These are phyloP conservation scores for Bettongia penicillata DNA, from an alignment of 2,113 vertebrate species.

Conservation along the genomic window DNA sequence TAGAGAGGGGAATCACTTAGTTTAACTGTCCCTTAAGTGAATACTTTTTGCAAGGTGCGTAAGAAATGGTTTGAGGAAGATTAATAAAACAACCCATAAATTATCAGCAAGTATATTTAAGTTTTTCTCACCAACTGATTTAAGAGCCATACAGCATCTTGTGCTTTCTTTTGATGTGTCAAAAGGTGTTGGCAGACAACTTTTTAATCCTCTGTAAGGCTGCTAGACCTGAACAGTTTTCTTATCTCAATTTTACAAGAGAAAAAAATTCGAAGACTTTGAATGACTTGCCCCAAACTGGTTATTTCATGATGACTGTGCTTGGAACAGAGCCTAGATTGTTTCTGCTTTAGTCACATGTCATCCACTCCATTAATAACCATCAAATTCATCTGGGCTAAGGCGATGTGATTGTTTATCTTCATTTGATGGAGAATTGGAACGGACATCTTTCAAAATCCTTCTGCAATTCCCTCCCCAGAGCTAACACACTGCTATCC, in stretches of 20 bases:
- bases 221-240: background rate
- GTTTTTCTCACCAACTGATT: conserved; percentile 26
- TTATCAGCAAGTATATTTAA: background rate
- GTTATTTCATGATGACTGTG: conserved; percentile 5
- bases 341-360: conserved; percentile 35
- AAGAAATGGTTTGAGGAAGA: conserved; percentile 15
- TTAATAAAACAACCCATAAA: background rate
- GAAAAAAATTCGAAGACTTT: conserved; percentile 46
- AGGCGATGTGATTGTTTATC: conserved; percentile 30
- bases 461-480: conserved; percentile 17
- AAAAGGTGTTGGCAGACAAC: background rate
- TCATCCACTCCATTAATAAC: conserved; percentile 34
- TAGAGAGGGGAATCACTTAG: conserved; percentile 40
- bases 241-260: background rate
- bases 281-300: conserved; percentile 32
- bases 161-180: background rate
- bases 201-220: conserved; percentile 5
- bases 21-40: conserved; percentile 17
- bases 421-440: conserved; percentile 51
- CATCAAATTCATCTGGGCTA: conserved; percentile 47
- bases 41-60: conserved; percentile 22
- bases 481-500: background rate
- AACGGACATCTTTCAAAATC: conserved; percentile 35
- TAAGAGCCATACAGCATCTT: conserved; percentile 35
- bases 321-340: conserved; percentile 23